Conservation (phyloP, 2,113 vertebrate genomes). For the Lethenteron camtschaticum region DNA sequence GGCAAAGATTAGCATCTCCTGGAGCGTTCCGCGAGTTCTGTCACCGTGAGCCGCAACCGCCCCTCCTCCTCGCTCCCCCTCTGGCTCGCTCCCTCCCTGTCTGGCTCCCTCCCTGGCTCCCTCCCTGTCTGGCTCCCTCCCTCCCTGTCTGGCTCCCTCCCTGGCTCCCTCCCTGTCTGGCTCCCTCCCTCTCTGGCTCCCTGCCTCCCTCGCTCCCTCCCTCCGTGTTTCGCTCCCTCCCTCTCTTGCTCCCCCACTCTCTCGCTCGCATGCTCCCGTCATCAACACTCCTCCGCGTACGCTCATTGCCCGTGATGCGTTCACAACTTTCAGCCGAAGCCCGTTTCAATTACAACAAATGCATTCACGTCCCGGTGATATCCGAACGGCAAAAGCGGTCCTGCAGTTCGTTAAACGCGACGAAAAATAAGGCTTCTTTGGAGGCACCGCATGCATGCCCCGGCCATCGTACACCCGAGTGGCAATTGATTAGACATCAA, state of each 20-base stretch:
- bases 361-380: too few species aligned
- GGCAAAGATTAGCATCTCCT: too few species aligned
- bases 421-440: too few species aligned
- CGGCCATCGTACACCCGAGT: too few species aligned
- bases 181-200: neutral
- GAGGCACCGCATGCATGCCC: too few species aligned
- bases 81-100: neutral
- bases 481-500: too few species aligned
- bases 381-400: too few species aligned
- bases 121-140: neutral
- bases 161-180: neutral
- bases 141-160: neutral
- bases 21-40: too few species aligned
- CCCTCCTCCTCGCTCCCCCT: neutral
- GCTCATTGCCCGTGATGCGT: too few species aligned
- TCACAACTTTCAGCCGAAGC: too few species aligned
- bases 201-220: neutral
- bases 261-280: neutral
- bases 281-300: neutral
- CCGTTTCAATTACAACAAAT: too few species aligned
- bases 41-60: neutral
- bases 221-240: neutral
- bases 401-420: too few species aligned
- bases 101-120: neutral
- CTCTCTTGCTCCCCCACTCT: neutral